Evolutionary conservation across 2,888 invertebrate genomes (phyloP), one percentile per base, ranked within the genome.

Genomic region (Thecocarcelia acutangulata): DNA sequence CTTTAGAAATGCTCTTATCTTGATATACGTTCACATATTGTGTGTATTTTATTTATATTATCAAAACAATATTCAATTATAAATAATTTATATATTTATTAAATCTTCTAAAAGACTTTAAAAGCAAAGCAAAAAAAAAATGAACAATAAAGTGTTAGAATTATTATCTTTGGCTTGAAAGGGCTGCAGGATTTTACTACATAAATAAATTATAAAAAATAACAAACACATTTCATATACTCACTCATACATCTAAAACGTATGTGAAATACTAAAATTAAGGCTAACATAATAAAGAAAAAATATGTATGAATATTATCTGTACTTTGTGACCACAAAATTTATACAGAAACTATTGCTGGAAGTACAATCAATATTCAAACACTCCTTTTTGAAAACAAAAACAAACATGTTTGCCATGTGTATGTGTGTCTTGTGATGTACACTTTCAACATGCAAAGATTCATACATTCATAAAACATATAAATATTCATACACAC

Each of bases 161-260:
- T 72, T 76, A 72, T 80, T 80, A 76, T 72, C 76, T 42, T 40
- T 68, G 66, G 68, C 80, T 72, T 76, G 48, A 76, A 80, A 80
- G 72, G 80, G 59, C 80, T 72, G 54, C 61, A 42, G 15, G 54
- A 15, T 68, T 50, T 66, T 72, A 8, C 17, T 19, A 37, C 21
- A 68, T 68, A 64, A 72, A 80, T 76, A 80, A 80, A 76, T 80
- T 68, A 80, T 72, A 48, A 37, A 75, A 33, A 33, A 24, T 3
- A 63, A 58, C 37, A 64, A 46, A 50, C 64, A 68, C 61, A 59
- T 33, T 54, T 6, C 63, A 78, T 44, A 78, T 66, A n/a, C n/a
- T n/a, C n/a, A n/a, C n/a, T n/a, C n/a, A n/a, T n/a, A 78, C 44
- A 52, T 50, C 48, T 44, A 58, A 78, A 81, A 42, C 44, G 48